Percentiles rank a stretch among this genome's conserved stretches.
These are phyloP conservation scores for Kuschelorhynchus macadamiae DNA, from an alignment of 2,888 invertebrate genomes.

Conservation along the genomic window DNA sequence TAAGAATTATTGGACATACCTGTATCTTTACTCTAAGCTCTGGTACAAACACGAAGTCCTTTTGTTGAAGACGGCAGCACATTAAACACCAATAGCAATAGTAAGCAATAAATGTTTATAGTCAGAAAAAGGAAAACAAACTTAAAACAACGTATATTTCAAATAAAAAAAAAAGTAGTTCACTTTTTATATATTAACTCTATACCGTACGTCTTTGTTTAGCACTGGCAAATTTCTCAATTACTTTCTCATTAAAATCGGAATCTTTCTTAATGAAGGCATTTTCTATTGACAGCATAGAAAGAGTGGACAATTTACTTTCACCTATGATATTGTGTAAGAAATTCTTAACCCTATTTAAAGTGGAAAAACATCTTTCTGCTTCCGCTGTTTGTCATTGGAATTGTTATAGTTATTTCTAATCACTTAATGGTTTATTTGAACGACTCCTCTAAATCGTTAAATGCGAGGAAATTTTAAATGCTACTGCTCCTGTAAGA, in stretches of 20 bases:
- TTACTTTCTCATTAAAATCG: slow-evolving; percentile 5
- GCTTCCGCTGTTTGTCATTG: slow-evolving; percentile 1
- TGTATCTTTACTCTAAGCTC: too few relatives aligned
- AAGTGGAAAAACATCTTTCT: slow-evolving; percentile 11
- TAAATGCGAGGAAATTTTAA: neutral
- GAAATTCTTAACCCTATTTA: slow-evolving; percentile 10
- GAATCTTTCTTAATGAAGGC: neutral
- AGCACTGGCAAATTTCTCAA: neutral
- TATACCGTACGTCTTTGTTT: too few relatives aligned
- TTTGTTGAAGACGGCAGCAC: too few relatives aligned
- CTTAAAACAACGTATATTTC: too few relatives aligned
- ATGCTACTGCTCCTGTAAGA: neutral
- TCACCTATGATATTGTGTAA: neutral
- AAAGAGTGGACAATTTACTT: neutral
- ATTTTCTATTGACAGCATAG: slow-evolving; percentile 11
- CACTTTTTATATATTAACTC: neutral
- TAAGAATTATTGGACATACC: too few relatives aligned
- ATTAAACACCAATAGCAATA: too few relatives aligned
- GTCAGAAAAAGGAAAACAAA: too few relatives aligned
- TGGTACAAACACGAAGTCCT: too few relatives aligned
- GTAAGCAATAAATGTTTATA: too few relatives aligned
- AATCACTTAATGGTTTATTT: neutral
- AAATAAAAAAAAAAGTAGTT: neutral
- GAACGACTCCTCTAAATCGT: neutral
- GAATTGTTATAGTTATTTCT: slow-evolving; percentile 2